Evolutionary conservation across 2,888 invertebrate genomes (phyloP), one percentile per base, ranked within the genome.

Genomic region (Microdon myrmicae): DNA sequence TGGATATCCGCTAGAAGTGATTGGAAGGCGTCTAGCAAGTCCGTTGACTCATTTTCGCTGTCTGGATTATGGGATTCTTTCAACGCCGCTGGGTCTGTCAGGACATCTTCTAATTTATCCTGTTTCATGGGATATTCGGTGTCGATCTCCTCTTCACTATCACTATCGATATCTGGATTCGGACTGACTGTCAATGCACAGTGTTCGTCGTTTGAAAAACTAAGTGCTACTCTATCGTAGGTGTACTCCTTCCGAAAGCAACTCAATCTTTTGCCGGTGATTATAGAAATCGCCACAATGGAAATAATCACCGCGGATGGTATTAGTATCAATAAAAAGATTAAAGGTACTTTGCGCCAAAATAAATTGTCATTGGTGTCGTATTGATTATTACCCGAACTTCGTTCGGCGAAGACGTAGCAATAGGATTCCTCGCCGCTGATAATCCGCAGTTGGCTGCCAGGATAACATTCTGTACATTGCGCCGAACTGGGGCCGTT

Each of bases 391-490:
- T 73, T 72, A 10, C 74, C 74, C 1, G 75, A 74, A 41, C 76
- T 77, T 25, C 76, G 72, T 29, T 75, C 77, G 19, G 76, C 72
- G 47, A 76, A 76, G 0, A 72, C 71, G 38, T 74, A 74, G 67
- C 79, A 79, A 47, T 72, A 77, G 16, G 77, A 73, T 47, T 79
- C 78, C 17, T 73, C 72, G 3, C 70, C 69, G 9, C 66, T 59
- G 28, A 73, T 44, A 38, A 70, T 67, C 20, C 75, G 74, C 7
- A 79, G 54, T 48, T 76, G 74, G 35, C 75, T 75, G 16, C 77
- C 75, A 2, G 74, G 68, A 13, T 66, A 72, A 41, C 80, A 80
- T 31, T 71, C 72, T 47, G 72, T 73, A 51, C 80, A 80, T 54
- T 79, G 74, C n/a, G 73, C 71, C 13, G 71, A 67, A 12, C 72